Evolutionary conservation across 2,888 invertebrate genomes (phyloP).

Genomic region (Leptarthrus brevirostris): DNA sequence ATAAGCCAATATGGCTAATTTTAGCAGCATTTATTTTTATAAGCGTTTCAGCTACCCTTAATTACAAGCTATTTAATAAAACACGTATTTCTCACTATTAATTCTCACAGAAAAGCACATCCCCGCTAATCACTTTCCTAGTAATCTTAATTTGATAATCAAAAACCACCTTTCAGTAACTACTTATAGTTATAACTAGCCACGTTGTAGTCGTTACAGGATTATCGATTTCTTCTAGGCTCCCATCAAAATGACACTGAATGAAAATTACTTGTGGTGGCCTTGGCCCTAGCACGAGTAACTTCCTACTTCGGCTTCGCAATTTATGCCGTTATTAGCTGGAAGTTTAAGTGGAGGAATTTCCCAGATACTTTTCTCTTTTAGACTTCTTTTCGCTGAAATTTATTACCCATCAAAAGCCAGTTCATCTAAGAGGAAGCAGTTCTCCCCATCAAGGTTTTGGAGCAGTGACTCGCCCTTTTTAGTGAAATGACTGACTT

Average conservation of each 20-base stretch:
- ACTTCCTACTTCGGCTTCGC: constrained; percentile 11
- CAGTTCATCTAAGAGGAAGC: not conserved
- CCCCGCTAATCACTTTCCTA: too few relatives aligned
- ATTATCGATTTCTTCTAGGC: not conserved
- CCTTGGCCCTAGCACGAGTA: constrained; percentile 20
- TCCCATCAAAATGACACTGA: constrained; percentile 12
- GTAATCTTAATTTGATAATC: too few relatives aligned
- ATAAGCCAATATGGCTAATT: too few relatives aligned
- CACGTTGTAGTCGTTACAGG: not conserved
- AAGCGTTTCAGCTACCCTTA: too few relatives aligned
- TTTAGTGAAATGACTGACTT: not conserved
- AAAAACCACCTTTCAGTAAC: too few relatives aligned
- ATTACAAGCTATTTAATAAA: too few relatives aligned
- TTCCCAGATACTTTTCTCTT: constrained; percentile 23
- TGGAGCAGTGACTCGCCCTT: not conserved
- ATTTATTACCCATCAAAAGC: constrained; percentile 21
- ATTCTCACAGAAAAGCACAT: too few relatives aligned
- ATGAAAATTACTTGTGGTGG: constrained; percentile 24
- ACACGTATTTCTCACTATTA: too few relatives aligned
- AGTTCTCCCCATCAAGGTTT: constrained; percentile 21
- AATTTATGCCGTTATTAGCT: constrained; percentile 13
- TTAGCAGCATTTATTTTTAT: too few relatives aligned
- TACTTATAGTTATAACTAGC: too few relatives aligned
- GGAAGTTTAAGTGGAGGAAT: constrained; percentile 1
- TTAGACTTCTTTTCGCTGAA: constrained; percentile 12